Evolutionary conservation across 2,888 invertebrate species (phyloP).

Genomic region (Pandemis corylana): DNA sequence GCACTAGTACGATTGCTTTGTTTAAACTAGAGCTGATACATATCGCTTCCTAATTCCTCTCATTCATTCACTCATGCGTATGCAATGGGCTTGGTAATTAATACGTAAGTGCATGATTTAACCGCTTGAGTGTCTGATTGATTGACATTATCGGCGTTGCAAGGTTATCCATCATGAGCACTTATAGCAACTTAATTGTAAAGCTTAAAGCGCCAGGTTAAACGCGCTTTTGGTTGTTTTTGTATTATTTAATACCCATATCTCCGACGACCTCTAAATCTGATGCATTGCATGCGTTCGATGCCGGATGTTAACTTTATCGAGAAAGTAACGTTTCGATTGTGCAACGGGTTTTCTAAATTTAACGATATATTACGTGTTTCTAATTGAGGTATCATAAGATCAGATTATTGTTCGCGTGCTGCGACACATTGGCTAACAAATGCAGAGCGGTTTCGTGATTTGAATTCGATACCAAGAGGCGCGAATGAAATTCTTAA

Average conservation of each 20-base stretch:
- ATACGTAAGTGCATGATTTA: conserved; percentile 36
- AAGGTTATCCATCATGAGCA: conserved; percentile 35
- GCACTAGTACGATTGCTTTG: conserved; percentile 26
- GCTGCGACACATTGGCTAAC: conserved; percentile 56
- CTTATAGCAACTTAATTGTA: conserved; percentile 35
- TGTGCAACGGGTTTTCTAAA: conserved; percentile 47
- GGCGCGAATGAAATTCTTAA: conserved; percentile 55
- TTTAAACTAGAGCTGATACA: conserved; percentile 16
- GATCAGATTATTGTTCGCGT: conserved; percentile 57
- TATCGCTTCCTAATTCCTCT: conserved; percentile 32
- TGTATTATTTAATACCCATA: conserved; percentile 14
- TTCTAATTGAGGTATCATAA: conserved; percentile 50
- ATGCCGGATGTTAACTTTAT: conserved; percentile 42
- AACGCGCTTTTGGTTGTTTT: conserved; percentile 21
- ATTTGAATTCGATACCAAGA: conserved; percentile 62
- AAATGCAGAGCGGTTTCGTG: conserved; percentile 55
- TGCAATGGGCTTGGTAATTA: conserved; percentile 19
- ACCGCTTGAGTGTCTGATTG: conserved; percentile 34
- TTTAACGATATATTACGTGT: conserved; percentile 56
- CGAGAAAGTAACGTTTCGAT: conserved; percentile 54
- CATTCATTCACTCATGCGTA: conserved; percentile 29
- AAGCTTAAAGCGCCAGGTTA: conserved; percentile 18
- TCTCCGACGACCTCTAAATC: conserved; percentile 13
- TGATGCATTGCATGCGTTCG: conserved; percentile 24
- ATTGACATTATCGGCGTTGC: conserved; percentile 38